Percentiles rank a stretch among this genome's conserved stretches.
These are phyloP conservation scores for Menidia menidia DNA, from an alignment of 2,797 vertebrate genomes.

Conservation along the genomic window DNA sequence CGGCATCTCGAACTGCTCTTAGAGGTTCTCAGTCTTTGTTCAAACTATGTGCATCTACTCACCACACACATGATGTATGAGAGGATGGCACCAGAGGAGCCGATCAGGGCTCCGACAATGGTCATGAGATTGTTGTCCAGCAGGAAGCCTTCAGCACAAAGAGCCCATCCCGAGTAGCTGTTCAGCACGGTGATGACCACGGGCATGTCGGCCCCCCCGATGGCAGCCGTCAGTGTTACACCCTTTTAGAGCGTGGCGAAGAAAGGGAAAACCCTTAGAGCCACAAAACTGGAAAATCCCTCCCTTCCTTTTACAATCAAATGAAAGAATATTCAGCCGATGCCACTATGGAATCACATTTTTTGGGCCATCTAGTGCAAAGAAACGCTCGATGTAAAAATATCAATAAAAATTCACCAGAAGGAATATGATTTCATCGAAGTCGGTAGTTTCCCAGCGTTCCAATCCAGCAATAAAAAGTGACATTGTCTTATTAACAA, in stretches of 20 bases:
- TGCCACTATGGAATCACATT: not conserved
- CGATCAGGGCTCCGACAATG: slow-evolving; percentile 81
- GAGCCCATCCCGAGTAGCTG: slow-evolving; percentile 86
- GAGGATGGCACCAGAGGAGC: slow-evolving; percentile 85
- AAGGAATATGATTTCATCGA: not conserved
- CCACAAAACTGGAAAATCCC: too few species aligned
- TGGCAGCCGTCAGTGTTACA: slow-evolving; percentile 85
- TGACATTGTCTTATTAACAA: too few species aligned
- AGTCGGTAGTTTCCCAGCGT: not conserved
- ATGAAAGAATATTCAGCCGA: not conserved
- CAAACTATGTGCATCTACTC: slow-evolving; percentile 48
- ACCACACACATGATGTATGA: slow-evolving; percentile 87
- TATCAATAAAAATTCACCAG: not conserved
- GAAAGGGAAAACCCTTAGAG: not conserved
- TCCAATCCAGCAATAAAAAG: not conserved
- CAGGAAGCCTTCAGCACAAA: slow-evolving; percentile 86
- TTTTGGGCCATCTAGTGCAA: not conserved
- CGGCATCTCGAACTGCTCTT: not conserved
- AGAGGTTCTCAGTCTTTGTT: not conserved
- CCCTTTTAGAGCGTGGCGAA: slow-evolving; percentile 60
- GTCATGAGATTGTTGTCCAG: slow-evolving; percentile 86
- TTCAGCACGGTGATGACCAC: slow-evolving; percentile 86
- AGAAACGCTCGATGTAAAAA: not conserved
- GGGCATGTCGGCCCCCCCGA: slow-evolving; percentile 86
- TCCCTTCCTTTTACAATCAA: not conserved